Conservation (phyloP, 1,140 invertebrate species). For the Subanguina moxae region DNA sequence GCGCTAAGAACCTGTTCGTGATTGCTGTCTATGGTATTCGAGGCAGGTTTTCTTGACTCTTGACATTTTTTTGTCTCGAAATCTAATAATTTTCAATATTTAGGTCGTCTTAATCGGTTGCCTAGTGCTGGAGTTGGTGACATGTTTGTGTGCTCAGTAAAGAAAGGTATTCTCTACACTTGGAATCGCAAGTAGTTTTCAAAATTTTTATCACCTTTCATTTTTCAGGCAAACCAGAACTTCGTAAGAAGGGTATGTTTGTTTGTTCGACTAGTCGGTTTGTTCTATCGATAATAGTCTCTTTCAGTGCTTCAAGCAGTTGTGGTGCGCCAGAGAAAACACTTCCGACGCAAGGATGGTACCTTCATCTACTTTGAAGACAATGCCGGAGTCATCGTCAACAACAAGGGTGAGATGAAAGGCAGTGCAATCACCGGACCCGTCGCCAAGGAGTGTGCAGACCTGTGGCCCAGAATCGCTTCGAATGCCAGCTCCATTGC, state of each 20-base stretch:
- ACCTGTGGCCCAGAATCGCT: constrained; percentile 98
- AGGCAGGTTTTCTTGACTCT: constrained; percentile 63
- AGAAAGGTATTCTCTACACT: constrained; percentile 69
- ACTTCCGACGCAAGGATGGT: constrained; percentile 95
- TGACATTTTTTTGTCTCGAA: no score
- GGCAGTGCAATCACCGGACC: constrained; percentile 98
- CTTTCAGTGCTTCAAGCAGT: constrained; percentile 91
- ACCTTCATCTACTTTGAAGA: constrained; percentile 99
- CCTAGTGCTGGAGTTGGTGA: constrained; percentile 94
- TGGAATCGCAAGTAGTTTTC: no score
- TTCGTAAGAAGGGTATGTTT: constrained; percentile 85
- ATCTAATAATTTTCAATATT: no score
- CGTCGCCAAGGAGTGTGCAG: constrained; percentile 98
- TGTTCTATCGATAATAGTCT: neutral
- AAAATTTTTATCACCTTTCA: no score
- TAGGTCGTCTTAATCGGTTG: constrained; percentile 82
- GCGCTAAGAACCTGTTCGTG: constrained; percentile 97
- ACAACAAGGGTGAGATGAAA: constrained; percentile 99
- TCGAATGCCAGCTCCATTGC: constrained; percentile 95
- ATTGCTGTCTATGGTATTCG: constrained; percentile 97
- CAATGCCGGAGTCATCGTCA: constrained; percentile 98
- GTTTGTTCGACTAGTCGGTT: neutral
- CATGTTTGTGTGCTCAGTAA: constrained; percentile 97
- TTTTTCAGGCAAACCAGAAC: constrained; percentile 85
- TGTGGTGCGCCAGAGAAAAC: constrained; percentile 93